Conservation (phyloP, 2,797 vertebrate genomes). For the Cercopithecus neglectus region DNA sequence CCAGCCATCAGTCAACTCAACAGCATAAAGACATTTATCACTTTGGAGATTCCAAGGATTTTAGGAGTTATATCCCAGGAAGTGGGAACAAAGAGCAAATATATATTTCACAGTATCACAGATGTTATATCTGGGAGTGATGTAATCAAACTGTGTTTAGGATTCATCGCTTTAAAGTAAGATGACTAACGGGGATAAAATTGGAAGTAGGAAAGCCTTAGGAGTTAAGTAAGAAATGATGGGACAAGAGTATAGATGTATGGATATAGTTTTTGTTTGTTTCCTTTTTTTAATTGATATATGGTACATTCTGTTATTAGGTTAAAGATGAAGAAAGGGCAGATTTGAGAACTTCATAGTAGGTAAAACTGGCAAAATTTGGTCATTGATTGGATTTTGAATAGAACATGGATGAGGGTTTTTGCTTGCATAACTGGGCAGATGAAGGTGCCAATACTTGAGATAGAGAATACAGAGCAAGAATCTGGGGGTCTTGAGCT, state of each 20-base stretch:
- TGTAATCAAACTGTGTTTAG: conserved; percentile 3
- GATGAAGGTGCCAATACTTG: not conserved
- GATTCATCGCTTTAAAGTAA: not conserved
- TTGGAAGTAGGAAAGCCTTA: not conserved
- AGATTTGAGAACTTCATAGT: not conserved
- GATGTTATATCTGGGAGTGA: not conserved
- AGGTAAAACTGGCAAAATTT: not conserved
- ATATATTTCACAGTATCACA: not conserved
- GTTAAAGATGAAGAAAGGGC: not conserved
- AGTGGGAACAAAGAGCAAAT: not conserved
- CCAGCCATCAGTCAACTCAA: not conserved
- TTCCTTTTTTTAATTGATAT: too few species aligned
- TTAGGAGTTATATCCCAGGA: not conserved
- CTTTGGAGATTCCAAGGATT: not conserved
- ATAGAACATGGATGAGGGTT: not conserved
- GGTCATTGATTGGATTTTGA: not conserved
- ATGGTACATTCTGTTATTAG: too few species aligned
- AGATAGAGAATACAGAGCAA: not conserved
- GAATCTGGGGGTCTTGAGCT: not conserved
- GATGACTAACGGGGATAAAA: not conserved
- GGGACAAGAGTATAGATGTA: not conserved
- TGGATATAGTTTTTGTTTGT: not conserved
- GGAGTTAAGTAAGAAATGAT: not conserved
- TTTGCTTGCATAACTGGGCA: not conserved
- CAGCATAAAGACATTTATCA: not conserved